Conservation (phyloP, 2,113 vertebrate genomes). For the Brachyhypopomus gauderio region DNA sequence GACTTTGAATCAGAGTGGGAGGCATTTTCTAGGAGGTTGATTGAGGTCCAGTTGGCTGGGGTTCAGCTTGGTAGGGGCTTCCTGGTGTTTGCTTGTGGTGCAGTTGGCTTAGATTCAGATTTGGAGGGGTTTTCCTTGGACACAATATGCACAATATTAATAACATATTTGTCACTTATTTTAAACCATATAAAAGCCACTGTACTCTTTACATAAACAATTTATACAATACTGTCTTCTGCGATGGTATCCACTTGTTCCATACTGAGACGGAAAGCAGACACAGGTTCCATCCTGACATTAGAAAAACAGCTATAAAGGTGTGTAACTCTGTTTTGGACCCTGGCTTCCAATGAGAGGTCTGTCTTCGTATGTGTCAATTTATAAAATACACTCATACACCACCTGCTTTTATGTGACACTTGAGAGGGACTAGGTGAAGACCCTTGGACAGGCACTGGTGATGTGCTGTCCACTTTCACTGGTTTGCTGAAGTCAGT, state of each 20-base stretch:
- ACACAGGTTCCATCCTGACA: background rate
- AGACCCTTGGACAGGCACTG: background rate
- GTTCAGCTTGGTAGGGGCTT: too few relatives aligned
- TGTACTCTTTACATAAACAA: background rate
- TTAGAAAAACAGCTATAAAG: background rate
- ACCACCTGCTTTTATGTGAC: background rate
- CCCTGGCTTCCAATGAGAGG: background rate
- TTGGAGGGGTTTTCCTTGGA: background rate
- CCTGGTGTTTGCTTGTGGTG: background rate
- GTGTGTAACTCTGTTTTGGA: background rate
- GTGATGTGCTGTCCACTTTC: background rate
- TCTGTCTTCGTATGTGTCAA: background rate
- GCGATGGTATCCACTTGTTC: background rate
- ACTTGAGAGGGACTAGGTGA: too few relatives aligned
- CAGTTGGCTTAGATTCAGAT: background rate
- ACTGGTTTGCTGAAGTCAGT: background rate
- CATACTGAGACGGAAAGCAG: background rate
- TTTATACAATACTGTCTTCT: constrained; percentile 6
- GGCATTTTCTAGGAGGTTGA: too few relatives aligned
- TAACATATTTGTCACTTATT: too few relatives aligned
- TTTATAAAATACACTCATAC: too few relatives aligned
- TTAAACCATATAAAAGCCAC: too few relatives aligned
- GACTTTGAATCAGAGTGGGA: too few relatives aligned
- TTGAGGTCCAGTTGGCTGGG: too few relatives aligned
- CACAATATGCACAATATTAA: too few relatives aligned